These are phyloP conservation scores for Miniopterus natalensis DNA, from an alignment of 2,113 vertebrate genomes.

Conservation along the genomic window DNA sequence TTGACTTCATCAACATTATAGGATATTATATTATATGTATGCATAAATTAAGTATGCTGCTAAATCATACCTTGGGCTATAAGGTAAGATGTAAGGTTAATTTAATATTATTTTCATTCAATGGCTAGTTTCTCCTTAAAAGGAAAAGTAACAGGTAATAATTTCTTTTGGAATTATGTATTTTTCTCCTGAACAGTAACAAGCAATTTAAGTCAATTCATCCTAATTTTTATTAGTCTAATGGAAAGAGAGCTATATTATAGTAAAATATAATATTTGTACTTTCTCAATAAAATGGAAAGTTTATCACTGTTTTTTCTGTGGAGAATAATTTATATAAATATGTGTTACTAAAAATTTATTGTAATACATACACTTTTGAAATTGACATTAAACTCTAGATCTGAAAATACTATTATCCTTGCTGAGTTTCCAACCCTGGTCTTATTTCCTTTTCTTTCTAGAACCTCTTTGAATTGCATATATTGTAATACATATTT, in stretches of 20 bases:
- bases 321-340: slow-evolving; percentile 6
- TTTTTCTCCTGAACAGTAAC: slow-evolving; percentile 22
- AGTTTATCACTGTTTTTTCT: background rate
- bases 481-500: slow-evolving; percentile 18
- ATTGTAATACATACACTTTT: background rate
- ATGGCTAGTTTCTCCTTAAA: background rate
- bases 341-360: background rate
- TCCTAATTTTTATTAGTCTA: background rate
- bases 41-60: background rate
- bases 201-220: slow-evolving; percentile 1
- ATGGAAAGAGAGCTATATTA: background rate
- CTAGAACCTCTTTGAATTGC: slow-evolving; percentile 34
- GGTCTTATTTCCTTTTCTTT: background rate
- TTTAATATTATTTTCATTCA: background rate
- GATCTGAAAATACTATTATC: background rate
- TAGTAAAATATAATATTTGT: slow-evolving; percentile 14
- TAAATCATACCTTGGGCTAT: background rate
- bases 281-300: slow-evolving; percentile 1
- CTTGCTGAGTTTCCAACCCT: background rate
- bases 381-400: background rate
- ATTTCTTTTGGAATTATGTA: background rate
- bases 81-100: background rate
- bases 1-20: background rate
- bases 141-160: background rate
- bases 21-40: background rate